phyloP scores from a whole-genome alignment of 2,797 vertebrate species.

The Sparus aurata region DNA sequence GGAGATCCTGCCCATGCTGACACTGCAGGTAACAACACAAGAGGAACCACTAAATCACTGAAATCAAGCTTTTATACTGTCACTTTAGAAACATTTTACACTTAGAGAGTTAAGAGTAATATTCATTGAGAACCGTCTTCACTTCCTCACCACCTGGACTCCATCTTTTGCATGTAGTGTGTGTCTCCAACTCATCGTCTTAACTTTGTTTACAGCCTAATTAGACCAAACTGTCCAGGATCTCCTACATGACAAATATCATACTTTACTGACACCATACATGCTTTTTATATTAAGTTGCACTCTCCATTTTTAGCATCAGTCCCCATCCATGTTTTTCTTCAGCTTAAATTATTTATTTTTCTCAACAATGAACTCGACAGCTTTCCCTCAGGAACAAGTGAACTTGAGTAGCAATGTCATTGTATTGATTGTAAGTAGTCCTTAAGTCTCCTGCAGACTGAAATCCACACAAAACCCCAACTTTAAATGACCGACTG shows the following conservation, averaged over 20 bases:
- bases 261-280: background rate
- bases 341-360: background rate
- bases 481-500: background rate
- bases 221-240: background rate
- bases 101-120: background rate
- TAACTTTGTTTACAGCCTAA: no score
- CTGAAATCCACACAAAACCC: background rate
- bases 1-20: slow-evolving; percentile 79
- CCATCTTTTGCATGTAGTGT: background rate
- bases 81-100: background rate
- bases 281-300: background rate
- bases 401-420: background rate
- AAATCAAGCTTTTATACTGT: background rate
- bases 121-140: background rate
- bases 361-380: background rate
- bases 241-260: background rate
- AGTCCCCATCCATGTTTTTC: background rate
- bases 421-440: background rate
- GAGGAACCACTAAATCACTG: background rate
- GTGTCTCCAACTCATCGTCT: background rate
- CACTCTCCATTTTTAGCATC: background rate
- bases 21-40: slow-evolving; percentile 83
- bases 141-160: background rate
- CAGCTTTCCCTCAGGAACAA: slow-evolving; percentile 7
- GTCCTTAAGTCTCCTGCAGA: background rate